A percentile compares a stretch with the other conserved stretches of the same genome.
Conservation (phyloP, 2,797 vertebrate genomes). For the Centroberyx gerrardi region DNA sequence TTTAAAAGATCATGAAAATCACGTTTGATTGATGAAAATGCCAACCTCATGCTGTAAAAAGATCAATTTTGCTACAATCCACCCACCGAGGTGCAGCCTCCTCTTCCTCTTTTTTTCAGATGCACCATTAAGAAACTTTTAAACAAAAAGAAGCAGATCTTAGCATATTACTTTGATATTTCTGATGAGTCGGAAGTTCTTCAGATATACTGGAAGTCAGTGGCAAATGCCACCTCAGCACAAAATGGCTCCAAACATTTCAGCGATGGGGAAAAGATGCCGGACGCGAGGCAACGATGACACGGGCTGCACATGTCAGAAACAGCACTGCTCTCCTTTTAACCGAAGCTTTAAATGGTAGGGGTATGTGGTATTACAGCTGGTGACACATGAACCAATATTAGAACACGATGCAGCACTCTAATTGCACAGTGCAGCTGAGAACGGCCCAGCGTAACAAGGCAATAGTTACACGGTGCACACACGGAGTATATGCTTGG, state of each 20-base stretch:
- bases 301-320: neutral
- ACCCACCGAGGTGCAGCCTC: neutral
- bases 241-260: conserved; percentile 18
- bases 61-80: neutral
- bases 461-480: conserved; percentile 10
- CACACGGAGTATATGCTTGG: conserved; percentile 10
- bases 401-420: conserved; percentile 29
- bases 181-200: conserved; percentile 26
- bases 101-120: too few species aligned
- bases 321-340: neutral
- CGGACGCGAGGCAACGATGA: conserved; percentile 12
- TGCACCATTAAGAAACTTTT: too few species aligned
- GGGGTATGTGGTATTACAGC: neutral
- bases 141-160: conserved; percentile 8
- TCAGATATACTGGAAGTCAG: neutral
- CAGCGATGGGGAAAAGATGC: conserved; percentile 12
- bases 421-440: conserved; percentile 35
- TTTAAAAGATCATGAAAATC: conserved; percentile 27
- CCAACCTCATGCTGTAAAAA: neutral
- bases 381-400: conserved; percentile 20
- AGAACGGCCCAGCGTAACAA: conserved; percentile 19
- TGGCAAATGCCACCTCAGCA: neutral
- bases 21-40: conserved; percentile 18
- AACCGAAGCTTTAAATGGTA: conserved; percentile 44
- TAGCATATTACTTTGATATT: neutral